phyloP scores from a whole-genome alignment of 1,140 invertebrate genomes.

The Drosophila sp. region DNA sequence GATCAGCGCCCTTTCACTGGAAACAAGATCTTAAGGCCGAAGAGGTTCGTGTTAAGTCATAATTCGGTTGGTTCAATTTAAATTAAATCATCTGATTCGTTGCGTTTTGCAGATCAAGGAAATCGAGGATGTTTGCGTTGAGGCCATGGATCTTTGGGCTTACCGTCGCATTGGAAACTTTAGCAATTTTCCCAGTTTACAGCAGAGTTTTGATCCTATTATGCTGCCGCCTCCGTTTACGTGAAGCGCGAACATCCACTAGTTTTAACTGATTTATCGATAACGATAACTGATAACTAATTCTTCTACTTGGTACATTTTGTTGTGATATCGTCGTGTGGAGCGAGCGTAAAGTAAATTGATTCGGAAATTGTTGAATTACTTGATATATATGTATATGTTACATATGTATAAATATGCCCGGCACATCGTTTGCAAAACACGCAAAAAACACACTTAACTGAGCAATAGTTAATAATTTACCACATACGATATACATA shows the following conservation, averaged over 20 bases:
- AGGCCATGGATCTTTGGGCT: conserved; percentile 93
- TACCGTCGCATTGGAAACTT: conserved; percentile 85
- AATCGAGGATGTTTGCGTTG: conserved; percentile 87
- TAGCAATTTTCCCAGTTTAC: conserved; percentile 82
- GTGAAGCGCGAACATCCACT: conserved; percentile 53
- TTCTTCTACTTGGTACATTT: conserved; percentile 81
- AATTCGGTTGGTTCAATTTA: not conserved
- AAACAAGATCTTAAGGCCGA: conserved; percentile 88
- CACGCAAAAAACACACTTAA: conserved; percentile 71
- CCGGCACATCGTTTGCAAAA: conserved; percentile 65
- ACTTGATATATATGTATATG: conserved; percentile 1
- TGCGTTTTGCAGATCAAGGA: conserved; percentile 64
- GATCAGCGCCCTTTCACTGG: conserved; percentile 93
- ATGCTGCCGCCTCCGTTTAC: conserved; percentile 78
- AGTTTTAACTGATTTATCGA: conserved; percentile 33
- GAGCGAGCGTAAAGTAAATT: conserved; percentile 65
- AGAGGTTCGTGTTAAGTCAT: conserved; percentile 84
- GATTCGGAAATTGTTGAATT: conserved; percentile 20
- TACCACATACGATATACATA: conserved; percentile 46
- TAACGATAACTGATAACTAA: conserved; percentile 66
- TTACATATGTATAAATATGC: conserved; percentile 14
- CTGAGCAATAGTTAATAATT: conserved; percentile 75
- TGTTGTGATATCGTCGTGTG: conserved; percentile 80
- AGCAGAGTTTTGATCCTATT: conserved; percentile 78
- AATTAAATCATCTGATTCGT: not conserved